These are phyloP conservation scores for Himalopsyche kuldschensis DNA, from an alignment of 2,888 invertebrate genomes.

Conservation along the genomic window DNA sequence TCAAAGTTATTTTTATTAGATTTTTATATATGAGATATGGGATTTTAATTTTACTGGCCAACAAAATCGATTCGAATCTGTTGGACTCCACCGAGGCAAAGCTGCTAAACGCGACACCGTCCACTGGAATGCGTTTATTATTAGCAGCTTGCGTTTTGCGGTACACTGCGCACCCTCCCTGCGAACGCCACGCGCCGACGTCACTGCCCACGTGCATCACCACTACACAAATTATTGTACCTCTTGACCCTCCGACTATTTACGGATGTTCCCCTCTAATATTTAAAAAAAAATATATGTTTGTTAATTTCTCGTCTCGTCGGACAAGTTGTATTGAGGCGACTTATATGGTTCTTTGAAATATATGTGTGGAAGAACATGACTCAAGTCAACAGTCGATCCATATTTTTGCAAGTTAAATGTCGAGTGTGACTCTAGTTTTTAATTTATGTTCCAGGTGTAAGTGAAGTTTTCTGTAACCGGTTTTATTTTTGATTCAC, in stretches of 20 bases:
- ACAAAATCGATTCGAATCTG: neutral
- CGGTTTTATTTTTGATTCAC: too few relatives aligned
- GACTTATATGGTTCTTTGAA: neutral
- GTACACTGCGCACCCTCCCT: constrained; percentile 8
- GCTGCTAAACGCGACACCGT: neutral
- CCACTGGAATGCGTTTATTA: neutral
- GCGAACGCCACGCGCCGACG: constrained; percentile 16
- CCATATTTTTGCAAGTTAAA: too few relatives aligned
- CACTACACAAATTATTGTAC: too few relatives aligned
- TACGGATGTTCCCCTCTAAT: neutral
- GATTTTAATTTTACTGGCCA: neutral
- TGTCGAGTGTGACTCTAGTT: too few relatives aligned
- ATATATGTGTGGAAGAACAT: neutral
- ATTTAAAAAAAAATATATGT: neutral
- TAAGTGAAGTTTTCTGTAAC: too few relatives aligned
- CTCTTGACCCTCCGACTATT: neutral
- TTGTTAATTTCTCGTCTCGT: neutral
- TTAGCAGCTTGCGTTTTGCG: constrained; percentile 31
- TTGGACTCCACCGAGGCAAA: neutral
- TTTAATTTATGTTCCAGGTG: too few relatives aligned
- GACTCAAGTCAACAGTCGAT: too few relatives aligned
- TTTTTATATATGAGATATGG: too few relatives aligned
- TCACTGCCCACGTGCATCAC: constrained; percentile 8
- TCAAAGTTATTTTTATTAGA: too few relatives aligned
- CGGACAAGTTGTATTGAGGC: neutral